These are phyloP conservation scores for Theocolax elegans DNA, from an alignment of 1,140 invertebrate species.

Conservation along the genomic window DNA sequence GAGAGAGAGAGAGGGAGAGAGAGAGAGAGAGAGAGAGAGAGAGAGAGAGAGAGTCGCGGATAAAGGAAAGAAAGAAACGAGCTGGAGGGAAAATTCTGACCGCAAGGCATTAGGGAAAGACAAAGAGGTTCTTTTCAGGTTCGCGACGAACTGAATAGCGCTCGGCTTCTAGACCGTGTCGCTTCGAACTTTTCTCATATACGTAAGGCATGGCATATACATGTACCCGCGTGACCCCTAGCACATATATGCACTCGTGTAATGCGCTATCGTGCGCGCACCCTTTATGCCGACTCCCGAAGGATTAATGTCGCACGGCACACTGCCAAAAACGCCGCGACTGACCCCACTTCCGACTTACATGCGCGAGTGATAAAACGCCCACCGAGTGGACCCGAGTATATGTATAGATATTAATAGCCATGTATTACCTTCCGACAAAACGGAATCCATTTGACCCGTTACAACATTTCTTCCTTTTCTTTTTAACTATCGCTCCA, in stretches of 20 bases:
- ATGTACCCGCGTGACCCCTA: neutral
- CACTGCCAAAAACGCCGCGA: conserved; percentile 57
- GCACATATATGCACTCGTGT: neutral
- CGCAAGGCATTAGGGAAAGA: conserved; percentile 44
- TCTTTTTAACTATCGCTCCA: no score
- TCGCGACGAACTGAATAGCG: conserved; percentile 43
- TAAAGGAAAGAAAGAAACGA: conserved; percentile 20
- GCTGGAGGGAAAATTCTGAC: conserved; percentile 32
- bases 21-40: neutral
- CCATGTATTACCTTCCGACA: no score
- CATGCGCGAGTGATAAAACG: conserved; percentile 27
- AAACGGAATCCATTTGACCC: no score
- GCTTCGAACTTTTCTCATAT: neutral
- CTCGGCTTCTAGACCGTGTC: neutral
- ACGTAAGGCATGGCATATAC: neutral
- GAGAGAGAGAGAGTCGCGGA: neutral
- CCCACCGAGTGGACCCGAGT: no score
- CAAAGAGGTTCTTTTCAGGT: conserved; percentile 51
- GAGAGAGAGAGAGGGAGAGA: neutral
- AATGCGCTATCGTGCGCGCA: conserved; percentile 18
- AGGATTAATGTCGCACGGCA: conserved; percentile 59
- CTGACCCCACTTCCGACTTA: conserved; percentile 1
- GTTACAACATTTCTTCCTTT: no score
- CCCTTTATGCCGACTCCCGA: conserved; percentile 45
- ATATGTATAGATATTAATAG: neutral